Evolutionary conservation across 2,888 invertebrate genomes (phyloP).

Genomic region (Coleophora deauratella): DNA sequence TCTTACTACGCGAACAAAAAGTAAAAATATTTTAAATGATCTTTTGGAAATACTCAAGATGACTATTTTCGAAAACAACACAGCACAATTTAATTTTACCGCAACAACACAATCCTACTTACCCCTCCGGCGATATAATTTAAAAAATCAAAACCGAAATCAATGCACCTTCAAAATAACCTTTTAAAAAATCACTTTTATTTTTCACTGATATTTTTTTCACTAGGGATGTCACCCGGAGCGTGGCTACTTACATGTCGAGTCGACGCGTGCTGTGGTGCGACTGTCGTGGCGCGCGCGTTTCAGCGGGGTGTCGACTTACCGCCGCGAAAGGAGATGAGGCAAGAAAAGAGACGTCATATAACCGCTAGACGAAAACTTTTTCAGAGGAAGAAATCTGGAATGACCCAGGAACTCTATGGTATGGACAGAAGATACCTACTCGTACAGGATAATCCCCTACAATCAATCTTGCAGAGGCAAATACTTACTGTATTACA

Average conservation of each 20-base stretch:
- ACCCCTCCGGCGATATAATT: conserved; percentile 26
- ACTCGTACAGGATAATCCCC: too few species aligned
- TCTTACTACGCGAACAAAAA: too few species aligned
- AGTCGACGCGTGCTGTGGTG: conserved; percentile 74
- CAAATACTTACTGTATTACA: too few species aligned
- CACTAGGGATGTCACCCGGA: conserved; percentile 51
- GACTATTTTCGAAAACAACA: too few species aligned
- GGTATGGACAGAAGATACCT: too few species aligned
- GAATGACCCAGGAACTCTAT: too few species aligned
- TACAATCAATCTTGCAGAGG: too few species aligned
- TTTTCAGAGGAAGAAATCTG: too few species aligned
- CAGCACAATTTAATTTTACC: conserved; percentile 2
- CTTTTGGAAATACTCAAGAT: too few species aligned
- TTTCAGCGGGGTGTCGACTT: conserved; percentile 64
- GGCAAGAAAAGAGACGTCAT: conserved; percentile 8
- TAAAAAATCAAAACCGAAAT: conserved; percentile 23
- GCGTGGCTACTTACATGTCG: conserved; percentile 69
- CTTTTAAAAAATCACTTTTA: conserved; percentile 32
- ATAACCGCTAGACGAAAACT: too few species aligned
- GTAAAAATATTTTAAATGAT: too few species aligned
- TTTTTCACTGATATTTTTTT: conserved; percentile 24
- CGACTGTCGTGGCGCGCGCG: conserved; percentile 58
- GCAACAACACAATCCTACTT: conserved; percentile 37
- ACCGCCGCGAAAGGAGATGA: conserved; percentile 70
- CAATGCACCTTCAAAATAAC: conserved; percentile 46